Percentiles rank a stretch among this genome's conserved stretches.
Evolutionary conservation across 2,797 vertebrate species (phyloP).

Genomic region (Parauchenoglanis punctatus): DNA sequence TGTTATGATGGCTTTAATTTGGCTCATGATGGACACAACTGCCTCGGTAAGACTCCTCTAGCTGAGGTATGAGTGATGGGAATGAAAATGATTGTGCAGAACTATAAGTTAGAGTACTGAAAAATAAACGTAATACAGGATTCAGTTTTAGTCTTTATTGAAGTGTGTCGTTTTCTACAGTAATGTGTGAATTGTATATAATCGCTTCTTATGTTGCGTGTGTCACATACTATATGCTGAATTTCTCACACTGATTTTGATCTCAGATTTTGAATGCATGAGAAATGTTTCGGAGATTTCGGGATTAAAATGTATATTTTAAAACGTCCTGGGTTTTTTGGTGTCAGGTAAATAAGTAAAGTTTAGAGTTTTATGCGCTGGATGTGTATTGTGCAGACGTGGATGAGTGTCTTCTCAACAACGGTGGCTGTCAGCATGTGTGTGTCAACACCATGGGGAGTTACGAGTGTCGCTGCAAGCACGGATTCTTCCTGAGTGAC

Average conservation of each 20-base stretch:
- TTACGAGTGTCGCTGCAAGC: slow-evolving; percentile 93
- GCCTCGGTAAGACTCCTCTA: slow-evolving; percentile 83
- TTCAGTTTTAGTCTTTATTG: not conserved
- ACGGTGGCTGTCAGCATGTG: slow-evolving; percentile 93
- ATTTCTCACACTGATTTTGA: not conserved
- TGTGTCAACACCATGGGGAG: slow-evolving; percentile 95
- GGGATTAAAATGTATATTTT: not conserved
- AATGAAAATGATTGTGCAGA: not conserved
- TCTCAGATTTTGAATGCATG: not conserved
- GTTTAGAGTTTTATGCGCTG: not conserved
- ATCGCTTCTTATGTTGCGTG: not conserved
- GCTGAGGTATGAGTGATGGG: not conserved
- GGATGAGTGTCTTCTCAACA: slow-evolving; percentile 93
- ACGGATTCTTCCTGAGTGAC: slow-evolving; percentile 96
- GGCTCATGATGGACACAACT: slow-evolving; percentile 96
- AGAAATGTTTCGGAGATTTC: not conserved
- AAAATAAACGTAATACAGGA: not conserved
- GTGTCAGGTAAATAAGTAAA: not conserved
- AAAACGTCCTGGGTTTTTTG: not conserved
- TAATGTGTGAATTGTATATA: not conserved
- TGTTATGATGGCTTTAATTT: slow-evolving; percentile 96
- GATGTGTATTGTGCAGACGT: slow-evolving; percentile 75
- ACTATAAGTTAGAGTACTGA: not conserved
- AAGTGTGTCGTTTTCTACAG: not conserved
- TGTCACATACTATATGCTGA: not conserved